These are phyloP conservation scores for Heteractis magnifica DNA, from an alignment of 92 coral and sea anemone genomes.

Conservation along the genomic window DNA sequence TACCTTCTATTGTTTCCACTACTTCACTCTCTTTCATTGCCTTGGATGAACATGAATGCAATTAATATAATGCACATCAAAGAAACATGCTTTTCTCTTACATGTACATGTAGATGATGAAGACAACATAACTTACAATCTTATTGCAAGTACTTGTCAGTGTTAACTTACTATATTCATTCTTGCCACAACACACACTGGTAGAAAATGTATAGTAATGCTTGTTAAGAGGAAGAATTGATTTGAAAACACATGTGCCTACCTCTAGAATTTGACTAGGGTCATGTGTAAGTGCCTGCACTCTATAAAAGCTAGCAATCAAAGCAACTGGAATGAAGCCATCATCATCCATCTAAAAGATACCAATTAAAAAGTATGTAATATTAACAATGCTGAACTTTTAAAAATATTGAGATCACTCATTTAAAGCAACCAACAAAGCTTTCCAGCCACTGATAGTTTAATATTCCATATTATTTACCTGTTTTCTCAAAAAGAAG, in stretches of 20 bases:
- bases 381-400: not conserved
- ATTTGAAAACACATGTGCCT: not conserved
- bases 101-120: too few species aligned
- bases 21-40: slow-evolving; percentile 90
- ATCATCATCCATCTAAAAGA: slow-evolving; percentile 84
- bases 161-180: too few species aligned
- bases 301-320: slow-evolving; percentile 96
- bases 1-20: slow-evolving; percentile 74
- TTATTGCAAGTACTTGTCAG: too few species aligned
- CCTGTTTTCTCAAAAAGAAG: slow-evolving; percentile 82
- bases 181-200: too few species aligned
- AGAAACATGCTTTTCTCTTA: not conserved
- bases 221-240: too few species aligned
- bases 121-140: too few species aligned
- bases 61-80: too few species aligned
- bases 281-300: slow-evolving; percentile 94
- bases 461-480: slow-evolving; percentile 10
- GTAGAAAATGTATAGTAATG: too few species aligned
- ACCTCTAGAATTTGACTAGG: slow-evolving; percentile 83
- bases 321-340: slow-evolving; percentile 88
- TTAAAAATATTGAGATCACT: not conserved
- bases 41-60: slow-evolving; percentile 26
- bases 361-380: not conserved
- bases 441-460: too few species aligned
- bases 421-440: not conserved